Conservation (phyloP, 1,140 invertebrate genomes). For the Zaprionus lachaisei region DNA sequence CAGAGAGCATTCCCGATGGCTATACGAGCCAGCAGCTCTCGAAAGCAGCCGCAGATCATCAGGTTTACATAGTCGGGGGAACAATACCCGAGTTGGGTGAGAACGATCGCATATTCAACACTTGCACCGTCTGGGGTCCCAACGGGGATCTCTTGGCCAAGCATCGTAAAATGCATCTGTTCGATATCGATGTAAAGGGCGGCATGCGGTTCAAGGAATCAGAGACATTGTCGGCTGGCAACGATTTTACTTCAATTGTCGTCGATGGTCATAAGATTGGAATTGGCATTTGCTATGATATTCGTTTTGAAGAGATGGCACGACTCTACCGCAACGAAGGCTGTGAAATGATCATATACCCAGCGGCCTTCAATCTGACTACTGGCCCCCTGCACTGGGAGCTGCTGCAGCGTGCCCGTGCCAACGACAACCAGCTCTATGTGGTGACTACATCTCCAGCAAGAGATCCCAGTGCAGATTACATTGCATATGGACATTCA, state of each 20-base stretch:
- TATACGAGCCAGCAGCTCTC: constrained; percentile 90
- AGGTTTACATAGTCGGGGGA: constrained; percentile 94
- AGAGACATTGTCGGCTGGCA: constrained; percentile 91
- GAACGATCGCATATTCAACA: constrained; percentile 92
- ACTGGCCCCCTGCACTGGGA: constrained; percentile 98
- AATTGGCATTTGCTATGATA: constrained; percentile 97
- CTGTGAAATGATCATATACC: constrained; percentile 94
- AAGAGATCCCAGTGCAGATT: constrained; percentile 88
- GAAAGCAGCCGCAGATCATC: constrained; percentile 90
- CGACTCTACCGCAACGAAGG: constrained; percentile 92
- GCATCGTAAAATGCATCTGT: constrained; percentile 95
- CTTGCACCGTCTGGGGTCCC: constrained; percentile 94
- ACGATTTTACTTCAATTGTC: constrained; percentile 90
- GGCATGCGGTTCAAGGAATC: constrained; percentile 98
- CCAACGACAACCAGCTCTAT: constrained; percentile 93
- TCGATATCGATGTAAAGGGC: constrained; percentile 97
- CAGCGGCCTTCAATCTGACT: constrained; percentile 98
- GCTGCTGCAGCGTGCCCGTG: constrained; percentile 91
- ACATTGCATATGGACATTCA: constrained; percentile 96
- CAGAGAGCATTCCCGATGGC: constrained; percentile 92
- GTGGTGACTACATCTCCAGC: constrained; percentile 92
- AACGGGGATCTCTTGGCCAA: constrained; percentile 90
- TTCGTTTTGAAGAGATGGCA: constrained; percentile 96
- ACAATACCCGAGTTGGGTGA: constrained; percentile 92
- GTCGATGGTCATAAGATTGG: constrained; percentile 92